A percentile compares a stretch with the other conserved stretches of the same genome.
These are phyloP conservation scores for Pardosa pseudoannulata DNA, from an alignment of 2,888 invertebrate species.

Conservation along the genomic window DNA sequence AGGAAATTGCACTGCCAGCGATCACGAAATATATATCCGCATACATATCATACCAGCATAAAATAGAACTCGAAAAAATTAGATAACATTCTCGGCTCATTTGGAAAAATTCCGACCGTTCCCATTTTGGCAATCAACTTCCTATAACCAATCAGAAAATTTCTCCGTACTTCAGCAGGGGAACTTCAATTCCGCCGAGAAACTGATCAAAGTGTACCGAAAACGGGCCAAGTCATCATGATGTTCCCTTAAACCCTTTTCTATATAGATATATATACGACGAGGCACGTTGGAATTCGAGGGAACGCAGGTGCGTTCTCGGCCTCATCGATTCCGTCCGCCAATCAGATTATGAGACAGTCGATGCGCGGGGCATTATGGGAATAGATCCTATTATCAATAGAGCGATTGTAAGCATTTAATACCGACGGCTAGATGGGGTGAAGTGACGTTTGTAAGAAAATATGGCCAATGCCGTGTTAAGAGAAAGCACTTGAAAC, in stretches of 20 bases:
- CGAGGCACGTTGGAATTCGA: background rate
- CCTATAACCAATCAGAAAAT: background rate
- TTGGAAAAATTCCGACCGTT: background rate
- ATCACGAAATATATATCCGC: too few relatives aligned
- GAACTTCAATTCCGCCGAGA: background rate
- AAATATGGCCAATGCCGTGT: too few relatives aligned
- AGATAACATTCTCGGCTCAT: too few relatives aligned
- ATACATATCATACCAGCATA: too few relatives aligned
- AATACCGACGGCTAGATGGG: too few relatives aligned
- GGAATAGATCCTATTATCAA: constrained; percentile 20
- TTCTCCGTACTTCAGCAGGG: background rate
- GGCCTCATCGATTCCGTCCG: constrained; percentile 39
- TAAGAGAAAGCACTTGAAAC: too few relatives aligned
- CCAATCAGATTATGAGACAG: constrained; percentile 66
- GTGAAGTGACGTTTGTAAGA: too few relatives aligned
- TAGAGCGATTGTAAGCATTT: background rate
- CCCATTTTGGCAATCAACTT: background rate
- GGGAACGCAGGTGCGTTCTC: constrained; percentile 49
- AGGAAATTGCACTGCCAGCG: too few relatives aligned
- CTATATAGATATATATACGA: too few relatives aligned
- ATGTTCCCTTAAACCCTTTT: background rate
- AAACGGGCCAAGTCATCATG: background rate
- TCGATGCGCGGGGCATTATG: constrained; percentile 45
- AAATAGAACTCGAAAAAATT: too few relatives aligned
- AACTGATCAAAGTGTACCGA: background rate